A percentile compares a stretch with the other conserved stretches of the same genome.
Evolutionary conservation across 2,888 invertebrate species (phyloP).

Genomic region (Amblyjoppa fuscipennis): DNA sequence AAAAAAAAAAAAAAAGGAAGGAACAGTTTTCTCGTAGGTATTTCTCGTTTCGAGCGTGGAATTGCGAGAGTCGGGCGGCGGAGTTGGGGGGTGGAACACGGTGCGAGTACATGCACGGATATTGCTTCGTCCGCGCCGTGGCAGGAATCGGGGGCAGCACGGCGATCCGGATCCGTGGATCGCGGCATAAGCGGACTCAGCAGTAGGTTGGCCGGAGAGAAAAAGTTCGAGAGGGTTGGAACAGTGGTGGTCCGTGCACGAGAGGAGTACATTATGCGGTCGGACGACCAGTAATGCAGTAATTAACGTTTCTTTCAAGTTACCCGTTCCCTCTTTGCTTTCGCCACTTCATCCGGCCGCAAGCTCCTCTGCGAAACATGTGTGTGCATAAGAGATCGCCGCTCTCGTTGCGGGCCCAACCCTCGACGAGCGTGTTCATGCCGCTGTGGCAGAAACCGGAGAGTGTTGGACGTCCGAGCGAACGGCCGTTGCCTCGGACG

Average conservation of each 20-base stretch:
- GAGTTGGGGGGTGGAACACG: background rate
- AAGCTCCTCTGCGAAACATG: conserved; percentile 62
- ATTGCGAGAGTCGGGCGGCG: conserved; percentile 30
- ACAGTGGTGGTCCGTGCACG: conserved; percentile 42
- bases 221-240: conserved; percentile 40
- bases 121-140: conserved; percentile 34
- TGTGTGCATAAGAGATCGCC: conserved; percentile 33
- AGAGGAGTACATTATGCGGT: conserved; percentile 76
- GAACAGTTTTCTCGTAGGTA: background rate
- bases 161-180: conserved; percentile 5
- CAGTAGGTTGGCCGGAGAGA: conserved; percentile 11
- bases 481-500: background rate
- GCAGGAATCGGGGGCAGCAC: background rate
- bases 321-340: conserved; percentile 64
- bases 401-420: background rate
- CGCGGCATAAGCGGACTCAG: background rate
- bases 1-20: conserved; percentile 2
- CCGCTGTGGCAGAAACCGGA: background rate
- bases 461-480: conserved; percentile 8
- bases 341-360: conserved; percentile 67
- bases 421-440: background rate
- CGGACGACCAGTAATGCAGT: conserved; percentile 78
- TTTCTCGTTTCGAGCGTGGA: conserved; percentile 31
- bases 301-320: conserved; percentile 82
- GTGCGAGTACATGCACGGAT: conserved; percentile 44